Evolutionary conservation across 2,113 vertebrate species (phyloP), one percentile per base, ranked within the genome.

Genomic region (Sterrhoptilus dennistouni): DNA sequence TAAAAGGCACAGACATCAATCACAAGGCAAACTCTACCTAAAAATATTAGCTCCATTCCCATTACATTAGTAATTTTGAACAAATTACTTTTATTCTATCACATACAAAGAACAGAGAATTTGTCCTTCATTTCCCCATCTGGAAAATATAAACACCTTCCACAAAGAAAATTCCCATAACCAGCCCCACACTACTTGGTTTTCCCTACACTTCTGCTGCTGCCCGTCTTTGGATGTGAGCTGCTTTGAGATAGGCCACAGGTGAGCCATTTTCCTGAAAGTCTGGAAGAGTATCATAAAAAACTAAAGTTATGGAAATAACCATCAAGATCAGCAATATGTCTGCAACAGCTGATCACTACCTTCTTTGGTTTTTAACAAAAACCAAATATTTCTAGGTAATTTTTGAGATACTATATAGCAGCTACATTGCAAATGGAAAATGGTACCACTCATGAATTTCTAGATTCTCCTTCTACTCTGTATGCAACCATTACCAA

Each of bases 311-410:
- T 57, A 74, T 0, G 0, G 61, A 94, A 69, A 64, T 21, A 60
- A 35, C n/a, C 0, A 0, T 50, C 53, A 76, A 40, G 33, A 61
- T 38, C 28, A 77, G 47, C 35, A 47, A 27, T 18, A 50, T 2
- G 18, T 24, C 19, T 71, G 25, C 79, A 54, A 76, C 5, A 45
- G 49, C 21, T 80, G n/a, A 83, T 38, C 31, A 45, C 13, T 17
- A 38, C 19, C 15, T 77, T 61, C 28, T 21, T 12, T 61, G 20
- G 11, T 31, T 69, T 54, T 54, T 77, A 36, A 61, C 0, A 0
- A 77, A 75, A 72, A 29, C 1, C 17, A 84, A 78, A 0, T 56
- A 61, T 50, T 86, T 61, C 44, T 89, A 77, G 28, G 56, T 17
- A 72, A 45, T 83, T 89, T 83, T 64, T 59, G 52, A 64, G 60